Base-by-base conservation (phyloP, 2,113 vertebrate genomes). In the Microtus ochrogaster region DNA sequence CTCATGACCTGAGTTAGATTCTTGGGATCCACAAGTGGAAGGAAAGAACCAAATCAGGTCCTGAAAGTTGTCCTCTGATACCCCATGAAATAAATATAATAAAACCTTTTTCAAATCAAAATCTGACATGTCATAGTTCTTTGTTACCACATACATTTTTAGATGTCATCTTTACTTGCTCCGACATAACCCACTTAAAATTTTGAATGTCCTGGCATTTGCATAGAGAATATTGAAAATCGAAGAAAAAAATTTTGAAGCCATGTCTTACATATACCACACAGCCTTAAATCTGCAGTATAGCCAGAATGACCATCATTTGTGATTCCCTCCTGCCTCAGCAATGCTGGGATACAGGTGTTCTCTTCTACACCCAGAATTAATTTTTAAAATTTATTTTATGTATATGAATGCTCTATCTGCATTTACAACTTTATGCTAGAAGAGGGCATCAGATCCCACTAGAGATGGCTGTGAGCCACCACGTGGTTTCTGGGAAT, bases 191-290 rank as follows among this genome's bases (percentile, higher is more conserved):
- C 30, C 52, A 91, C 70, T 90, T 92, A 87, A 39, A 63, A 77
- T 95, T 78, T 95, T n/a, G 41, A 28, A 16, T 95, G 30, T 84
- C 58, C 39, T 94, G 72, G 63, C 44, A 65, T 94, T 96, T 24
- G 16, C 93, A 76, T 91, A 39, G 21, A 89, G n/a, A 19, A 19
- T 90, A 76, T 79, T 96, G 66, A 65, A 30, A 82, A n/a, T 58
- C 19, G 16, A 58, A 58, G 55, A 44, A 58, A 58, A 58, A 58
- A 21, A 58, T 0, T 58, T 58, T 44, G 41, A 49, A 47, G 2
- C 10, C 4, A 19, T 47, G 65, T 49, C 17, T 68, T 22, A 36
- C 49, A 3, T 47, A 70, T 85, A 9, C 14, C 28, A 85, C 26
- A 19, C 78, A 30, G n/a, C 24, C 26, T 66, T 41, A 49, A 8